Percentiles rank a stretch among this genome's conserved stretches.
phyloP scores from a whole-genome alignment of 2,797 vertebrate species.

The Salarias fasciatus region DNA sequence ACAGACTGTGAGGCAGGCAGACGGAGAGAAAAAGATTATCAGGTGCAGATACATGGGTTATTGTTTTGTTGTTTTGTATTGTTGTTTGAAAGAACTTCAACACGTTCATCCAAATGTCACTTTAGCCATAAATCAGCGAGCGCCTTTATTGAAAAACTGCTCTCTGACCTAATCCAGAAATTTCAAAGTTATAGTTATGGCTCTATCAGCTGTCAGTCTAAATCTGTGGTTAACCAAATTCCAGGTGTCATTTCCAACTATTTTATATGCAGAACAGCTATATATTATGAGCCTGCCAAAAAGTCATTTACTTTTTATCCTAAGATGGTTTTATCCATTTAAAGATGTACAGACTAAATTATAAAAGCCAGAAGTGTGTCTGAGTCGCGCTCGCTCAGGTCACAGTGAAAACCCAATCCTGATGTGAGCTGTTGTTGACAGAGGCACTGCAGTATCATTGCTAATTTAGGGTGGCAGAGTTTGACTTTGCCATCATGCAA shows the following conservation, averaged over 20 bases:
- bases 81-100: neutral
- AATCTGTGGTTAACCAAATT: neutral
- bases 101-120: neutral
- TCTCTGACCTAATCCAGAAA: neutral
- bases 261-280: neutral
- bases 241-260: neutral
- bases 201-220: neutral
- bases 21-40: neutral
- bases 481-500: constrained; percentile 42
- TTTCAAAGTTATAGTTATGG: neutral
- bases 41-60: neutral
- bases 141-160: neutral
- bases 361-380: neutral
- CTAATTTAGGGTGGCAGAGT: constrained; percentile 17
- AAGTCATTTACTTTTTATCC: neutral
- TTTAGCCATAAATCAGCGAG: neutral
- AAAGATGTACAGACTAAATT: neutral
- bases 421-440: neutral
- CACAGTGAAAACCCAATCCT: too few species aligned
- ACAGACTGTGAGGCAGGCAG: neutral
- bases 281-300: neutral
- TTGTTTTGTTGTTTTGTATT: too few species aligned
- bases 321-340: neutral
- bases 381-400: neutral
- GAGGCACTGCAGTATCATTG: constrained; percentile 10